Base-by-base conservation (phyloP, 2,113 vertebrate species). In the Gallinago undulata region DNA sequence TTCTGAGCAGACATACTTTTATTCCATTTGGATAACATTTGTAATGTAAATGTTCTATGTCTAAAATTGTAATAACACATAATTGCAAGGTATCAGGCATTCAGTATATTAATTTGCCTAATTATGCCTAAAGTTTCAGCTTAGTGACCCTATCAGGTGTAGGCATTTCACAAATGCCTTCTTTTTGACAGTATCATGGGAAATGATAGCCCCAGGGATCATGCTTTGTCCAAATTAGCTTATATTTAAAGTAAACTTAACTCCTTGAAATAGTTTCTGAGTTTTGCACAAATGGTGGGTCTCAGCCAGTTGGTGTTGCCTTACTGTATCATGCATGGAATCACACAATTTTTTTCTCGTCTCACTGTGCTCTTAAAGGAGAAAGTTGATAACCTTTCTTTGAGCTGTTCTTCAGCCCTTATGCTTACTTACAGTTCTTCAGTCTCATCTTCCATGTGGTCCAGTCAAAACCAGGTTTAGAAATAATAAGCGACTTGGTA, bases 371-470 rank as follows among this genome's bases (percentile, higher is more conserved):
- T 0, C 9, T 67, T 23, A 18, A 37, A 84, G 24, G 35, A 82
- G 51, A 59, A 64, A 41, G 45, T 13, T 59, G 48, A 43, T 67
- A 11, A 17, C 19, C 53, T 87, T 85, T 66, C 41, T 90, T 35
- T 62, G 37, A 7, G 13, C 53, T 82, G 3, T 79, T 90, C 59
- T 90, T 88, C 31, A 70, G 50, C 66, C 41, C 12, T 35, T 64
- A 22, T 3, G 21, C 79, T 95, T 88, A 41, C 45, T 73, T 79
- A 68, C 8, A 76, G n/a, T n/a, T 94, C 43, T 90, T 79, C 48
- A 50, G 2, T 63, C 56, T 72, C 7, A 6, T 89, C 23, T 84
- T 78, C 56, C 28, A 13, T 21, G 18, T 62, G 50, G 35, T 62
- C 45, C 55, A 37, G 33, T 62, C 33, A 90, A 87, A 92, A 66